Evolutionary conservation across 2,888 invertebrate species (phyloP), one percentile per base, ranked within the genome.

Genomic region (Erpobdella octoculata): DNA sequence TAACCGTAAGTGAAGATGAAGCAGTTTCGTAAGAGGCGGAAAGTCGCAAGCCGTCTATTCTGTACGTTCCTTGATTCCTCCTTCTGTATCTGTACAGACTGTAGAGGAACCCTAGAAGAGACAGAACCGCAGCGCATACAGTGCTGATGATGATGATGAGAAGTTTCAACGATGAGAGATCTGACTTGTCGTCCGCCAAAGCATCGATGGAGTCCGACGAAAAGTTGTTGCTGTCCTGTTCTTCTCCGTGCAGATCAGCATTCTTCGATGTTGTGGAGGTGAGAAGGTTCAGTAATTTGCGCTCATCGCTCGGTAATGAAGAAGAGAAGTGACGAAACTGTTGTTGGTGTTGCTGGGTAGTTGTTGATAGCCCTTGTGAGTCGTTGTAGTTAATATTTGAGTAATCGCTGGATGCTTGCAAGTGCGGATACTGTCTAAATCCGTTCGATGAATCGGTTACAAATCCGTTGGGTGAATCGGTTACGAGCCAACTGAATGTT

Each of bases 221-320:
- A n/a, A n/a, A n/a, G n/a, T n/a, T n/a, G n/a, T n/a, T n/a, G 46
- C 15, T 66, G 31, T 66, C 28, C 25, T 25, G 6, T n/a, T 31
- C 28, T 18, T 41, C 53, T 12, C 53, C 66, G 6, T 53, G 8
- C 21, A 8, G 9, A 18, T 41, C 18, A 3, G 15, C 37, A 36
- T 25, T 65, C 37, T 65, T 65, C 2, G 33, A 28, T 0, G 25
- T 31, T 31, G 67, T 67, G 8, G 67, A 38, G n/a, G 25, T 37
- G 6, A 28, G 28, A 28, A 41, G 37, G 37, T 46, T 67, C 31
- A 38, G 67, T 46, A 67, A 46, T 33, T 67, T 67, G 21, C 67
- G 38, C 46, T 67, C 67, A 33, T 67, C 67, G 31, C 67, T 67
- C 31, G 37, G 46, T 1, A 67, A 31, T n/a, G 25, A 53, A 28